Conservation (phyloP, 2,113 vertebrate species). For the Ochotona curzoniae region DNA sequence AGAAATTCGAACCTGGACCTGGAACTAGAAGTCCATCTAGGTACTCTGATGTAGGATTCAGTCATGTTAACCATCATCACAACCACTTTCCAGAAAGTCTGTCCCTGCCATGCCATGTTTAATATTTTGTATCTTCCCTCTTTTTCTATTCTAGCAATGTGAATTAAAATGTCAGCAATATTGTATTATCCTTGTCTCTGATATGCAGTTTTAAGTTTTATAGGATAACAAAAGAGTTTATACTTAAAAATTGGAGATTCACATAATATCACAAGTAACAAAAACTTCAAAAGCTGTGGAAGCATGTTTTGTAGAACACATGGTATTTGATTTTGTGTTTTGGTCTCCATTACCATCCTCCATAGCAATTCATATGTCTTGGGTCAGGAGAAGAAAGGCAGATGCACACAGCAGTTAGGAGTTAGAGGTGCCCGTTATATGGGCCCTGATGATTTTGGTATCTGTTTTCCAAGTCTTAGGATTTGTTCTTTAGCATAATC, state of each 20-base stretch:
- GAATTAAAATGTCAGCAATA: neutral
- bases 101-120: neutral
- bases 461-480: conserved; percentile 23
- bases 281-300: neutral
- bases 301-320: neutral
- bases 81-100: too few relatives aligned
- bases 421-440: neutral
- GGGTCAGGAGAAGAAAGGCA: neutral
- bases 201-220: neutral
- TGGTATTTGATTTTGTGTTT: neutral
- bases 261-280: neutral
- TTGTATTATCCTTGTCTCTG: neutral
- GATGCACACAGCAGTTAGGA: neutral
- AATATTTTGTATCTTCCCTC: neutral
- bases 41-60: too few relatives aligned
- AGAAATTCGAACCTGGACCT: too few relatives aligned
- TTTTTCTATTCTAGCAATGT: neutral
- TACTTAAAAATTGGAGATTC: neutral
- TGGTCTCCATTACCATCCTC: neutral
- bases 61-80: too few relatives aligned
- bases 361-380: neutral
- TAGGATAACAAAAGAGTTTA: neutral
- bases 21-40: too few relatives aligned
- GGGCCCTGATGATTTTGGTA: neutral
- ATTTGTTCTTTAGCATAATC: conserved; percentile 4